Evolutionary conservation across 37 sponge, comb jelly and placozoan species (phyloP).

Genomic region (Petrosia ficiformis): DNA sequence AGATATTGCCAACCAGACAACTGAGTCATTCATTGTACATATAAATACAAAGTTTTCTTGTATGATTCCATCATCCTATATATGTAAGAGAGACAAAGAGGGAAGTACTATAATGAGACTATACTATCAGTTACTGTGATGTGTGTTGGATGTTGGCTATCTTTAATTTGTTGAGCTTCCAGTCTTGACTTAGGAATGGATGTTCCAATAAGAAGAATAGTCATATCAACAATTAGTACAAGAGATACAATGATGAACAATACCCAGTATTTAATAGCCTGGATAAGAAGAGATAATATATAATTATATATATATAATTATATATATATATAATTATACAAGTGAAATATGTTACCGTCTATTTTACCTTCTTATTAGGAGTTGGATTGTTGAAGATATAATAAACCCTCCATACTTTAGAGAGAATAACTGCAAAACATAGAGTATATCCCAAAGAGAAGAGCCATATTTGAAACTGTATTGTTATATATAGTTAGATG

Average conservation of each 20-base stretch:
- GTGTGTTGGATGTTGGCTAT: neutral
- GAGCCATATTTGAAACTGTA: conserved; percentile 12
- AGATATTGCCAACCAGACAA: conserved; percentile 4
- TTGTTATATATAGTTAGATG: neutral
- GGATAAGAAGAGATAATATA: neutral
- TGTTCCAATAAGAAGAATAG: neutral
- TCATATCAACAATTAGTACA: conserved; percentile 2
- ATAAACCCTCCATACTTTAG: conserved; percentile 44
- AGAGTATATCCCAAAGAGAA: conserved; percentile 19
- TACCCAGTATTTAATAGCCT: conserved; percentile 37
- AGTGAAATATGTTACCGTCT: neutral
- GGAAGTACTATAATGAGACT: neutral
- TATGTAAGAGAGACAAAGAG: neutral
- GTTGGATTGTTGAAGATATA: conserved; percentile 45
- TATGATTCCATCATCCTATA: neutral
- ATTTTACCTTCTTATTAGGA: conserved; percentile 27
- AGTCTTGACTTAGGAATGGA: neutral
- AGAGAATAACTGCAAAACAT: conserved; percentile 31
- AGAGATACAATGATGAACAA: neutral
- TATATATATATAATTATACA: too few relatives aligned
- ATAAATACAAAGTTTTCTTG: neutral
- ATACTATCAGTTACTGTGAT: neutral
- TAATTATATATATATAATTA: neutral
- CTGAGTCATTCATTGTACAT: too few relatives aligned
- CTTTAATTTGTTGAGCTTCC: neutral